phyloP scores from a whole-genome alignment of 2,113 vertebrate species.

The Hystrix cristata region DNA sequence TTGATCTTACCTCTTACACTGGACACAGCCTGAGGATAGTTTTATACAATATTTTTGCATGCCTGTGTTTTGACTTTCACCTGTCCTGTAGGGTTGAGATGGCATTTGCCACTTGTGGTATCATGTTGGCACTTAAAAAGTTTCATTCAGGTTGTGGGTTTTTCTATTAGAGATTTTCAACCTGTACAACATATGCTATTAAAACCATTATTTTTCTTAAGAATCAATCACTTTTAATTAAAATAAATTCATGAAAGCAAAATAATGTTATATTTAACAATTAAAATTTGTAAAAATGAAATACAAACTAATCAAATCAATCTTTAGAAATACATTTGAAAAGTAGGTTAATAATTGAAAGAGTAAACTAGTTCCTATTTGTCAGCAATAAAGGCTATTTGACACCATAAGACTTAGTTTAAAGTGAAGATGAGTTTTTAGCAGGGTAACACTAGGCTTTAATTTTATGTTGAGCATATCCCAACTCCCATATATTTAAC shows the following conservation, averaged over 20 bases:
- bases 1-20: neutral
- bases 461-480: neutral
- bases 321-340: neutral
- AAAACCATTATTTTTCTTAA: neutral
- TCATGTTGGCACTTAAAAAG: neutral
- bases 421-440: neutral
- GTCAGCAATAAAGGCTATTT: neutral
- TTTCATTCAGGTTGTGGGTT: neutral
- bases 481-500: neutral
- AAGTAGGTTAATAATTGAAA: neutral
- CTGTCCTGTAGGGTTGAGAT: neutral
- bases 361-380: neutral
- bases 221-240: neutral
- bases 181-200: neutral
- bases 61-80: neutral
- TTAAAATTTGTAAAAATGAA: neutral
- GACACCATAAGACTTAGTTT: neutral
- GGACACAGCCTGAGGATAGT: too few relatives aligned
- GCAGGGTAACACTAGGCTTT: neutral
- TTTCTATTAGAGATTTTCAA: neutral
- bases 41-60: neutral
- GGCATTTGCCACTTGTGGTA: neutral
- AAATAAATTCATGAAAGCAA: constrained; percentile 39
- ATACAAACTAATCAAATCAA: neutral
- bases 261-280: neutral